Evolutionary conservation across 2,113 vertebrate genomes (phyloP).

Genomic region (Engraulis encrasicolus): DNA sequence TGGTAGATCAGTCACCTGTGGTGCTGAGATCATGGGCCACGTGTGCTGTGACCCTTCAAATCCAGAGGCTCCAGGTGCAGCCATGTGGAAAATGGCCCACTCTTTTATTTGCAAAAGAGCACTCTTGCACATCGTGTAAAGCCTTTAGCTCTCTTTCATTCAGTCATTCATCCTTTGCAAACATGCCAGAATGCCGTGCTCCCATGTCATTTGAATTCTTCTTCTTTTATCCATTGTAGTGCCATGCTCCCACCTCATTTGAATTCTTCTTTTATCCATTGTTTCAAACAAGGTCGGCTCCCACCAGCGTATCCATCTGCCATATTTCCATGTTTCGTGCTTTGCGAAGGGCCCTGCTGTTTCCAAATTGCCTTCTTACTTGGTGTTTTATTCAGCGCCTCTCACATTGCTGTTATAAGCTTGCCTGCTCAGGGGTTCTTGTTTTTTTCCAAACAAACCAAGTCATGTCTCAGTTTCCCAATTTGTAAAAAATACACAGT

Average conservation of each 20-base stretch:
- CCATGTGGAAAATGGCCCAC: background rate
- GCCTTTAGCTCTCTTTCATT: background rate
- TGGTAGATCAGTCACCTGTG: background rate
- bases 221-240: too few relatives aligned
- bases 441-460: background rate
- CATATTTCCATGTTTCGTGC: background rate
- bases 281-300: background rate
- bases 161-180: background rate
- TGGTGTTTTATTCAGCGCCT: background rate
- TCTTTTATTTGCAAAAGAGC: background rate
- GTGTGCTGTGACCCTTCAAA: too few relatives aligned
- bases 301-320: background rate
- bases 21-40: background rate
- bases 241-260: background rate
- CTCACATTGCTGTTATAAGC: background rate
- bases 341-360: background rate
- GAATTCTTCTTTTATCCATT: background rate
- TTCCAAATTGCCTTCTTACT: background rate
- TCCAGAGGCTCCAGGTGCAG: background rate
- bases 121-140: background rate
- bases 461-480: background rate
- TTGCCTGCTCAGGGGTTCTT: background rate
- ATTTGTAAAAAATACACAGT: slow-evolving; percentile 13
- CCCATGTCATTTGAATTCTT: too few relatives aligned
- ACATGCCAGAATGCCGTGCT: background rate